Evolutionary conservation across 2,888 invertebrate genomes (phyloP).

Genomic region (Phyllotreta striolata): DNA sequence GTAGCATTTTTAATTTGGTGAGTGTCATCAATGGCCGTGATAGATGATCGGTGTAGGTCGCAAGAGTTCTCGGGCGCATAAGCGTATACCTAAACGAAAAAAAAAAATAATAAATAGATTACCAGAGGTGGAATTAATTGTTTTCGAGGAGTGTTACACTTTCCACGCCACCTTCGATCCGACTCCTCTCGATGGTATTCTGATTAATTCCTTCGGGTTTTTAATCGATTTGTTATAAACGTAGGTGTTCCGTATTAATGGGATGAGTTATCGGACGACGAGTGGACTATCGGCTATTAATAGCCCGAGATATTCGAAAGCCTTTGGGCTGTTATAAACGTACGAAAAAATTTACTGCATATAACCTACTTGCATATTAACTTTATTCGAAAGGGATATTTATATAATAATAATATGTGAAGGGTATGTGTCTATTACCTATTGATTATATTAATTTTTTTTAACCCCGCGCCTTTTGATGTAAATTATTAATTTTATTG

Average conservation of each 20-base stretch:
- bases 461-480: too few species aligned
- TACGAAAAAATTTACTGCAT: too few species aligned
- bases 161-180: conserved; percentile 9
- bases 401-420: too few species aligned
- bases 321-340: too few species aligned
- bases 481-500: too few species aligned
- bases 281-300: neutral
- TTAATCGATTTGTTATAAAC: conserved; percentile 60
- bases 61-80: conserved; percentile 53
- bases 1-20: conserved; percentile 63
- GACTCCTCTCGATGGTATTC: conserved; percentile 53
- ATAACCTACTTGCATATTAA: too few species aligned
- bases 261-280: conserved; percentile 49
- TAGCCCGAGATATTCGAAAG: too few species aligned
- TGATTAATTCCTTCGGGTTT: conserved; percentile 59
- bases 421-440: too few species aligned
- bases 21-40: conserved; percentile 63
- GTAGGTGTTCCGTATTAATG: conserved; percentile 59
- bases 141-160: conserved; percentile 60
- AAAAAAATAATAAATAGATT: conserved; percentile 44
- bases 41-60: conserved; percentile 62
- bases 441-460: too few species aligned
- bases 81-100: conserved; percentile 16
- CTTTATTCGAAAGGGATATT: too few species aligned
- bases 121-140: conserved; percentile 59